These are phyloP conservation scores for Mythimna ferrago DNA, from an alignment of 2,888 invertebrate genomes.

Conservation along the genomic window DNA sequence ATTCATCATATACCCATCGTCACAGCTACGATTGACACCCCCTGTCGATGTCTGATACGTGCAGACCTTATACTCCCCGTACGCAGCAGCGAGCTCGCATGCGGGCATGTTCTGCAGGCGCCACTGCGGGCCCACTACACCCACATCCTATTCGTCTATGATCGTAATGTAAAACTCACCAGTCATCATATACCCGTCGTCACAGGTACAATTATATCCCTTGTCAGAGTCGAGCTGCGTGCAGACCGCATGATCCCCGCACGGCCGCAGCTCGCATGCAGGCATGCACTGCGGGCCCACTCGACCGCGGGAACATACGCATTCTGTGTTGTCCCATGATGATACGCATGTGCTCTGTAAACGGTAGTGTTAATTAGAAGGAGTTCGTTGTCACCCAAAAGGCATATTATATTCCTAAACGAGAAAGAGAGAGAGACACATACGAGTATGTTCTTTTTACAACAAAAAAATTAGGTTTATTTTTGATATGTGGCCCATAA, in stretches of 20 bases:
- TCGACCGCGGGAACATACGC: slow-evolving; percentile 93
- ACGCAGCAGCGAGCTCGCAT: too few species aligned
- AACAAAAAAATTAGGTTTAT: background rate
- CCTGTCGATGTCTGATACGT: too few species aligned
- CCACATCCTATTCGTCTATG: background rate
- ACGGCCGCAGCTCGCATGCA: slow-evolving; percentile 96
- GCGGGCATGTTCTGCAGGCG: too few species aligned
- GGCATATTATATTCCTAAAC: background rate
- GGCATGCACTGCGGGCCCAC: slow-evolving; percentile 95
- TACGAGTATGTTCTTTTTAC: background rate
- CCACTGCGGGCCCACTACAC: slow-evolving; percentile 91
- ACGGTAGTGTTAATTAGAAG: background rate
- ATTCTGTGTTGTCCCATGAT: slow-evolving; percentile 92
- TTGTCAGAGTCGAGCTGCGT: slow-evolving; percentile 87
- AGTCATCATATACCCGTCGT: slow-evolving; percentile 92
- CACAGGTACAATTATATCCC: slow-evolving; percentile 96
- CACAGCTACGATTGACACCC: too few species aligned
- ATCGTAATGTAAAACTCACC: slow-evolving; percentile 75
- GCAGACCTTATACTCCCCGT: too few species aligned
- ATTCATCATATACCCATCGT: too few species aligned
- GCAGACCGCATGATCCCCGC: slow-evolving; percentile 94
- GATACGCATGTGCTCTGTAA: slow-evolving; percentile 84
- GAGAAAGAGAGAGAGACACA: too few species aligned
- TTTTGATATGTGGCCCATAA: background rate
- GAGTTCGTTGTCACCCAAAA: background rate